Evolutionary conservation across 1,140 invertebrate genomes (phyloP).

Genomic region (Eurosta solidaginis): DNA sequence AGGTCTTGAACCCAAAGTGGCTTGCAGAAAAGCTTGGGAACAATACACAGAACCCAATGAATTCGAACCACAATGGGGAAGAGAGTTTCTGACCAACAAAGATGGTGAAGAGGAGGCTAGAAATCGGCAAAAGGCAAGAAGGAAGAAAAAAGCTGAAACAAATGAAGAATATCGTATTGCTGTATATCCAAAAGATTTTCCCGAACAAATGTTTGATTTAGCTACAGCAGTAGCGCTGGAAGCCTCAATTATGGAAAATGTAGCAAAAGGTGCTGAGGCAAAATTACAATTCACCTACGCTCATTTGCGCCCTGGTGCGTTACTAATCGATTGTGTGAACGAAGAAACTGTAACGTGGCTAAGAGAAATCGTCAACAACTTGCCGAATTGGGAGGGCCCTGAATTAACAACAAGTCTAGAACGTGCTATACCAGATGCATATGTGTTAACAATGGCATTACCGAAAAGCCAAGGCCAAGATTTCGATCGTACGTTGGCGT

Average conservation of each 20-base stretch:
- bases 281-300: background rate
- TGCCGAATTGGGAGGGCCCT: background rate
- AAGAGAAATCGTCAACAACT: background rate
- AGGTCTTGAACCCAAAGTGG: background rate
- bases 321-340: background rate
- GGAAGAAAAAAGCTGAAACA: background rate
- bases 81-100: background rate
- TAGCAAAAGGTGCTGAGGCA: background rate
- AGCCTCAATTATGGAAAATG: background rate
- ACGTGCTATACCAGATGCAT: background rate
- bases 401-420: background rate
- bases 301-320: background rate
- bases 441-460: background rate
- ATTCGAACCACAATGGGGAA: background rate
- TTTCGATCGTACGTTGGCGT: constrained; percentile 2
- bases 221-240: background rate
- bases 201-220: constrained; percentile 4
- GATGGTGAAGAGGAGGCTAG: background rate
- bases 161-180: constrained; percentile 3
- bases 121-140: background rate
- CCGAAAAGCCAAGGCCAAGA: background rate
- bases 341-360: constrained; percentile 9
- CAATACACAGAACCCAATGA: background rate
- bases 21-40: constrained; percentile 8
- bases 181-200: constrained; percentile 16